phyloP scores from a whole-genome alignment of 2,797 vertebrate species.

The Gambusia yucatana region DNA sequence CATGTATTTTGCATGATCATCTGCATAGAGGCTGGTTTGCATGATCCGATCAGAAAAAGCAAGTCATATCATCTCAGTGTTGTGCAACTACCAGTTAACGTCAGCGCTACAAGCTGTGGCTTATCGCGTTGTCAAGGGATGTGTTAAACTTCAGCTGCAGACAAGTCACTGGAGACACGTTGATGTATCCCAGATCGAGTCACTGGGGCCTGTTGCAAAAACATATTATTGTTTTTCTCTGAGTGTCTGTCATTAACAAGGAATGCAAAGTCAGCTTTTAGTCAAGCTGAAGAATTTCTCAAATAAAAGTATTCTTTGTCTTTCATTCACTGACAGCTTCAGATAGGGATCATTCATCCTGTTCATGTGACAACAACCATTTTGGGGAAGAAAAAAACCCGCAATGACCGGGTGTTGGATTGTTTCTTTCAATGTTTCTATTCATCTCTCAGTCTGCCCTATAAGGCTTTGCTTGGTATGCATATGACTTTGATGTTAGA shows the following conservation, averaged over 20 bases:
- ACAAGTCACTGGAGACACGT: not conserved
- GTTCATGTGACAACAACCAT: conserved; percentile 19
- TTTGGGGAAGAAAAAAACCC: conserved; percentile 9
- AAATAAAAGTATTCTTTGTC: conserved; percentile 44
- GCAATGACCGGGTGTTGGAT: conserved; percentile 64
- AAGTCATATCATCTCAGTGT: conserved; percentile 19
- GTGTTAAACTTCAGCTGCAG: conserved; percentile 14
- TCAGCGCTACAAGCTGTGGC: conserved; percentile 42
- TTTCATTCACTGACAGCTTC: not conserved
- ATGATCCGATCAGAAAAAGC: conserved; percentile 39
- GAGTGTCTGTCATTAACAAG: conserved; percentile 13
- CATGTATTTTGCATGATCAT: conserved; percentile 55
- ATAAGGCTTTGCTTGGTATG: conserved; percentile 38
- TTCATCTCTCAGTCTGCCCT: conserved; percentile 28
- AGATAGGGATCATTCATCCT: conserved; percentile 28
- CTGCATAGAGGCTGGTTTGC: conserved; percentile 56
- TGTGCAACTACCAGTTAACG: conserved; percentile 35
- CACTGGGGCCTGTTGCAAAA: conserved; percentile 3
- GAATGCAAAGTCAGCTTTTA: conserved; percentile 17
- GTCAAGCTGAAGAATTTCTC: conserved; percentile 4
- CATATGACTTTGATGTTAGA: conserved; percentile 51
- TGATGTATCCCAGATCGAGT: conserved; percentile 21
- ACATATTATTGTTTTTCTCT: conserved; percentile 7
- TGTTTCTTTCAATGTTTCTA: conserved; percentile 37
- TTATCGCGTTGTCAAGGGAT: conserved; percentile 26